Evolutionary conservation across 2,888 invertebrate species (phyloP).

Genomic region (Carabus problematicus): DNA sequence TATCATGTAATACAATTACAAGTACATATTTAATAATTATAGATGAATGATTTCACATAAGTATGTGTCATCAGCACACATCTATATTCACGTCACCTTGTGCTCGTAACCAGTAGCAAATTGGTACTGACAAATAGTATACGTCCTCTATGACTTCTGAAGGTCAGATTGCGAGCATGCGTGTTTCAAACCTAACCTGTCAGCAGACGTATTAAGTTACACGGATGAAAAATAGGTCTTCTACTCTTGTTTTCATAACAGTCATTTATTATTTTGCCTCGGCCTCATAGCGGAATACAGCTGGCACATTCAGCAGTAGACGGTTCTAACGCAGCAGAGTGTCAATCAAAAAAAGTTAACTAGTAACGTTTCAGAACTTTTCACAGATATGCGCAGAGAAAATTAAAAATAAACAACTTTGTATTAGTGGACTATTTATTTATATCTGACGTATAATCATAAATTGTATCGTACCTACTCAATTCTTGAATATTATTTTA

Average conservation of each 20-base stretch:
- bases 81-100: no score
- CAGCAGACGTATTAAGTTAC: slow-evolving; percentile 36
- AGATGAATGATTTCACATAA: no score
- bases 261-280: slow-evolving; percentile 31
- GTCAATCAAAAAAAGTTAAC: slow-evolving; percentile 31
- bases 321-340: neutral
- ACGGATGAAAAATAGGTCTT: slow-evolving; percentile 38
- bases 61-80: no score
- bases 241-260: slow-evolving; percentile 39
- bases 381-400: slow-evolving; percentile 2
- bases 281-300: neutral
- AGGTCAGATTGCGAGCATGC: slow-evolving; percentile 24
- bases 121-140: slow-evolving; percentile 26
- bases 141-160: slow-evolving; percentile 6
- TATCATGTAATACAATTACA: no score
- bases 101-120: slow-evolving; percentile 5
- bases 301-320: neutral
- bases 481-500: neutral
- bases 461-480: no score
- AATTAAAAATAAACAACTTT: no score
- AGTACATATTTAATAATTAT: no score
- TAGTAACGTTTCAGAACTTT: slow-evolving; percentile 18
- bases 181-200: slow-evolving; percentile 11
- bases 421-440: no score
- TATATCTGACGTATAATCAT: no score